These are phyloP conservation scores for Drosophila pseudoobscura DNA, from an alignment of 1,140 invertebrate genomes.

Conservation along the genomic window DNA sequence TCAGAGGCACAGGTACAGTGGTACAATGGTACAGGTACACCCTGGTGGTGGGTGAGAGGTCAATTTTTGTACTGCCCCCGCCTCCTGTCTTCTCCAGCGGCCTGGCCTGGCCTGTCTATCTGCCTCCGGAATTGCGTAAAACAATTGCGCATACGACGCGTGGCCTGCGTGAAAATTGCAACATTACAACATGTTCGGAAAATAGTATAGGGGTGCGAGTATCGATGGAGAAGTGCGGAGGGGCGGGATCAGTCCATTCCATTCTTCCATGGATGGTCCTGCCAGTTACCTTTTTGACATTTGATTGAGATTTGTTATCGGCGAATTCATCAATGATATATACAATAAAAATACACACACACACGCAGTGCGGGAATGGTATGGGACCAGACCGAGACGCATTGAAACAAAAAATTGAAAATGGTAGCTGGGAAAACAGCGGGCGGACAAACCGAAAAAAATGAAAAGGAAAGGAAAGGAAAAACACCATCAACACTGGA, in stretches of 20 bases:
- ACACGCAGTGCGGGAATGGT: conserved; percentile 3
- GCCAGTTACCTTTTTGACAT: conserved; percentile 83
- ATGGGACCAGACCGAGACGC: conserved; percentile 51
- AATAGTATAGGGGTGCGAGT: background rate
- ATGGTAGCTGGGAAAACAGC: too few relatives aligned
- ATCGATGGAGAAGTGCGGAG: background rate
- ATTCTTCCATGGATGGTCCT: conserved; percentile 35
- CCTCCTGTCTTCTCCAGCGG: background rate
- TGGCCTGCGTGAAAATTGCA: conserved; percentile 80
- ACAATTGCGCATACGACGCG: conserved; percentile 80
- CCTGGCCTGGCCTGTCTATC: conserved; percentile 9
- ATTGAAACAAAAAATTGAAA: conserved; percentile 36
- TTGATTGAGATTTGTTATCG: conserved; percentile 84
- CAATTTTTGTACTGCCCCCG: conserved; percentile 17
- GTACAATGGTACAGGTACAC: background rate
- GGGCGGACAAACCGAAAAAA: too few relatives aligned
- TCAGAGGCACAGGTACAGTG: conserved; percentile 51
- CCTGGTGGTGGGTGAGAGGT: conserved; percentile 9
- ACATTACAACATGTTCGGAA: conserved; percentile 68
- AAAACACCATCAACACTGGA: too few relatives aligned
- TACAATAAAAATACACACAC: conserved; percentile 77
- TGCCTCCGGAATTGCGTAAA: conserved; percentile 49
- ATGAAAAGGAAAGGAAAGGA: too few relatives aligned
- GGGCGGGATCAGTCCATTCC: conserved; percentile 32
- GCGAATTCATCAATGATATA: conserved; percentile 83